Base-by-base conservation (phyloP, 2,113 vertebrate genomes). In the Dermatemys mawii region DNA sequence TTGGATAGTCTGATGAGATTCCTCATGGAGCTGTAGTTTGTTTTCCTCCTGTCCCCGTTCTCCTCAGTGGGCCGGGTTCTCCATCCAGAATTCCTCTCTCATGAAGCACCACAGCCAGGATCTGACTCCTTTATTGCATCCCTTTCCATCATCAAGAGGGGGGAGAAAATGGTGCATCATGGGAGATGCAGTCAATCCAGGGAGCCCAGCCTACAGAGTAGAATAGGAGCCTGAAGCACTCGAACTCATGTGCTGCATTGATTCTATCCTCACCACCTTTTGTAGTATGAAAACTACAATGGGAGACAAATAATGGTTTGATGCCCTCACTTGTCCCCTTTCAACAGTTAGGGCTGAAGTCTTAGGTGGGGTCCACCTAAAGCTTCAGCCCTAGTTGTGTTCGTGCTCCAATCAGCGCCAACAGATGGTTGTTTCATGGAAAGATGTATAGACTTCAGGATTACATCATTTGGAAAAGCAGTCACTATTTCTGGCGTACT, bases 201-300 rank as follows among this genome's bases (percentile, higher is more conserved):
- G 60, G 32, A 63, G 32, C 32, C 60, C 32, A 35, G 16, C 60
- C 32, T 63, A 19, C 16, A n/a, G 32, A n/a, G 16, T 35, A 63
- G 60, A 63, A 63, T 19, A 19, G 32, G 60, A 19, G 29, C 29
- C 29, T 55, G 54, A 55, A 55, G 54, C 24, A 32, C 55, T 11
- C 5, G 3, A 57, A n/a, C 8, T 89, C 91, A n/a, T 79, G 48
- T 16, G 17, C 16, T 83, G 11, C 1, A 16, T 80, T 54, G 19
- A 73, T 51, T 67, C 35, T 35, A 67, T 16, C 35, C 8, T 63
- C 83, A 93, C 78, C 51, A n/a, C 60, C 88, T 93, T 75, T 26
- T 22, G 3, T n/a, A 51, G 44, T 29, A 89, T 32, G 84, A 90
- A 83, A 89, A 94, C 50, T 60, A 21, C n/a, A 91, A 81, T 83